Conservation (phyloP, 2,797 vertebrate genomes). For the Geotrypetes seraphini region DNA sequence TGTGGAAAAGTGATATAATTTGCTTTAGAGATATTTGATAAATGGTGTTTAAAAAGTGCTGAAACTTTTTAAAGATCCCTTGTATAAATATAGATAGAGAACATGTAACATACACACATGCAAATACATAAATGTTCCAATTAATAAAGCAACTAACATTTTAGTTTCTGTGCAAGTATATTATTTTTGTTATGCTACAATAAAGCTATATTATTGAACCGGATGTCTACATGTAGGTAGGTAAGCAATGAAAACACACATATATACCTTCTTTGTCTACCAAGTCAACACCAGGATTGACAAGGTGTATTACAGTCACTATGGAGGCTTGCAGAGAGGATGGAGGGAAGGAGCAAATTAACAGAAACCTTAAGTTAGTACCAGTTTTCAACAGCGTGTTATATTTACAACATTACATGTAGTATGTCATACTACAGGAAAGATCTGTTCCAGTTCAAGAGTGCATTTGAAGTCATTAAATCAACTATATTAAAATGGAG, state of each 20-base stretch:
- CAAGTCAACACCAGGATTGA: conserved; percentile 84
- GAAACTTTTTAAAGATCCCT: too few species aligned
- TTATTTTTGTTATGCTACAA: background rate
- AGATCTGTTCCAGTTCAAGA: too few species aligned
- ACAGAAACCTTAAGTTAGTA: conserved; percentile 63
- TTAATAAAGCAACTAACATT: conserved; percentile 2
- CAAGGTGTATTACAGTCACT: conserved; percentile 96
- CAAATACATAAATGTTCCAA: conserved; percentile 1
- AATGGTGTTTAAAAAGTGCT: too few species aligned
- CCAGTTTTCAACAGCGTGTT: conserved; percentile 33
- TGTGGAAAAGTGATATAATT: too few species aligned
- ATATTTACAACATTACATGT: too few species aligned
- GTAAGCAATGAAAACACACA: conserved; percentile 21
- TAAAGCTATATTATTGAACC: background rate
- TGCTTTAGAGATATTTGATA: too few species aligned
- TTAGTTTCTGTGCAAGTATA: background rate
- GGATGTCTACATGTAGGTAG: background rate
- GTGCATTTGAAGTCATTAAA: too few species aligned
- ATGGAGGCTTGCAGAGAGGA: conserved; percentile 83
- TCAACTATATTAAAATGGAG: too few species aligned
- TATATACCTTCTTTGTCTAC: conserved; percentile 87
- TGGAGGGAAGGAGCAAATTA: conserved; percentile 59
- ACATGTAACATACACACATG: background rate
- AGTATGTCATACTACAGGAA: too few species aligned
- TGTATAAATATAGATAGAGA: background rate